Conservation (phyloP, 1,140 invertebrate species). For the Zaprionus camerounensis region DNA sequence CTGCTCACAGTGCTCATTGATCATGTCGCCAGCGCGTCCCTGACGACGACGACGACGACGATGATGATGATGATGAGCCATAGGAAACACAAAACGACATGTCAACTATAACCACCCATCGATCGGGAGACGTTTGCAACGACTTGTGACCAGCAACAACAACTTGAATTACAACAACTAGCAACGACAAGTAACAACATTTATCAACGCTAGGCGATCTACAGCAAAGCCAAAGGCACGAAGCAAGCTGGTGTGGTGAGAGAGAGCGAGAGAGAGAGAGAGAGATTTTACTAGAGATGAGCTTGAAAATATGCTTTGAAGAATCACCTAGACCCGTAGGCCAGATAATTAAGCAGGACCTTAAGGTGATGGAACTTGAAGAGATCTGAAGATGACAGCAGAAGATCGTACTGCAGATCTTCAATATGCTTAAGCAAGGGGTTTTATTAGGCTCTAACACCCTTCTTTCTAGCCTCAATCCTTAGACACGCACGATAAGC, state of each 20-base stretch:
- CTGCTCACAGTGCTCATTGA: constrained; percentile 34
- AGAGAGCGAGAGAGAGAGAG: constrained; percentile 10
- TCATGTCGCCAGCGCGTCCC: constrained; percentile 41
- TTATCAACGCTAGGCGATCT: constrained; percentile 79
- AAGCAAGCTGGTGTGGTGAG: constrained; percentile 28
- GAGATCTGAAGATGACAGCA: not conserved
- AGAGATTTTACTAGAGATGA: constrained; percentile 28
- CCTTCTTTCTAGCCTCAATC: not conserved
- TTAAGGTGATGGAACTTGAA: not conserved
- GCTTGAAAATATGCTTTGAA: not conserved
- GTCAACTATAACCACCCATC: constrained; percentile 82
- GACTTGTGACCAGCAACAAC: constrained; percentile 30
- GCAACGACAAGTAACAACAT: constrained; percentile 81
- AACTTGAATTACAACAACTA: constrained; percentile 51
- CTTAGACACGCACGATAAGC: not conserved
- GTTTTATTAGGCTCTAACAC: too few relatives aligned
- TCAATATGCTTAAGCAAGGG: too few relatives aligned
- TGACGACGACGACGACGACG: constrained; percentile 43
- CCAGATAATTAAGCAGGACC: not conserved
- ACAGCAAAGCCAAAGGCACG: constrained; percentile 68
- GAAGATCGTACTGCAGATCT: not conserved
- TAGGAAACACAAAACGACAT: constrained; percentile 71
- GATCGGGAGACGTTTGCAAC: constrained; percentile 66
- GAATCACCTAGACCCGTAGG: not conserved
- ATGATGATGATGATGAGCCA: constrained; percentile 50